Conservation (phyloP, 1,140 invertebrate species). For the Protaetia brevitarsis region DNA sequence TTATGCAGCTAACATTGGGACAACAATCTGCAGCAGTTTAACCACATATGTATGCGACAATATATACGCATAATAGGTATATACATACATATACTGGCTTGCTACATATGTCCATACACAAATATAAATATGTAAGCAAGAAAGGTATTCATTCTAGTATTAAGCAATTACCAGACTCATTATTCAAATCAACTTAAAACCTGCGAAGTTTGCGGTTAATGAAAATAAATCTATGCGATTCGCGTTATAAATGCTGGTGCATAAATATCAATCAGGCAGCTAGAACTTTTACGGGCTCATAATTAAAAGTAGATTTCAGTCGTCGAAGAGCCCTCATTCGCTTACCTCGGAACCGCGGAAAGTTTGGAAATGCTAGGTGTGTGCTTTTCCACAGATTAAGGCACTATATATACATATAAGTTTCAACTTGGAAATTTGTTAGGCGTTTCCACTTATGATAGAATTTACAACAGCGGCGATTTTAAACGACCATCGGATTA, state of each 20-base stretch:
- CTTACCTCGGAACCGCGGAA: not conserved
- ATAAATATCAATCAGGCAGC: constrained; percentile 9
- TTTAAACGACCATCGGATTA: too few species aligned
- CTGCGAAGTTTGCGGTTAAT: not conserved
- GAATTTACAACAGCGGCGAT: too few species aligned
- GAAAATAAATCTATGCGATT: not conserved
- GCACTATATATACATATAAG: not conserved
- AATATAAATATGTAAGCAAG: not conserved
- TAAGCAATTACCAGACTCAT: not conserved
- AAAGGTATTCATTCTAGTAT: not conserved
- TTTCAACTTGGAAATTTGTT: not conserved
- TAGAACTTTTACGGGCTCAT: not conserved
- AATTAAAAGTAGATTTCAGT: constrained; percentile 4
- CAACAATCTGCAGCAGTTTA: too few species aligned
- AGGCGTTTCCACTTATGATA: too few species aligned
- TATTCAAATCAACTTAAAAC: not conserved
- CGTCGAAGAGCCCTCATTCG: not conserved
- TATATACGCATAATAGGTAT: too few species aligned
- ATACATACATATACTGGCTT: not conserved
- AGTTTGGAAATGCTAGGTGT: not conserved
- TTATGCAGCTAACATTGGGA: too few species aligned
- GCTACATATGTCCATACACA: not conserved
- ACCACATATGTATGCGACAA: too few species aligned
- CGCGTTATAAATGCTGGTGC: constrained; percentile 6
- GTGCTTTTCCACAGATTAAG: constrained; percentile 12